A percentile compares a stretch with the other conserved stretches of the same genome.
Evolutionary conservation across 2,113 vertebrate genomes (phyloP).

Genomic region (Sceloporus undulatus): DNA sequence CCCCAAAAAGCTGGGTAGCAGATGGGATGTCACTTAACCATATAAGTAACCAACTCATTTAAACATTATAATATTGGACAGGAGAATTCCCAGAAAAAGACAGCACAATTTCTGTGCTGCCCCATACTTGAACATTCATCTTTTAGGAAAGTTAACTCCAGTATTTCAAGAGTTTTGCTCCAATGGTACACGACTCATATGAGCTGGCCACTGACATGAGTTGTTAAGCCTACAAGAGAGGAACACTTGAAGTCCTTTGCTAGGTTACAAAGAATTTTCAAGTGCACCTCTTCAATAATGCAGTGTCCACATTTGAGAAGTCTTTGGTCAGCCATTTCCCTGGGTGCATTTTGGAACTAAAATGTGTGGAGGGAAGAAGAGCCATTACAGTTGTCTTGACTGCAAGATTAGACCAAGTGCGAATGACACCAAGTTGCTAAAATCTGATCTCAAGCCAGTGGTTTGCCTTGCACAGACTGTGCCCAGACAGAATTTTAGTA

Average conservation of each 20-base stretch:
- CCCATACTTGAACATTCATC: not conserved
- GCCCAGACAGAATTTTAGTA: not conserved
- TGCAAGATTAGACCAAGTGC: not conserved
- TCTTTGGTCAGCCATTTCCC: not conserved
- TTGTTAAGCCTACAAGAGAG: not conserved
- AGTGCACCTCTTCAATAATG: not conserved
- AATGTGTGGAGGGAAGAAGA: not conserved
- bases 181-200: not conserved
- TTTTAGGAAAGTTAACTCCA: not conserved
- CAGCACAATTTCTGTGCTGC: not conserved
- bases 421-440: not conserved
- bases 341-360: not conserved
- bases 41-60: not conserved
- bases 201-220: not conserved
- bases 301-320: not conserved
- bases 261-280: constrained; percentile 10
- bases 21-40: not conserved
- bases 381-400: not conserved
- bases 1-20: no score
- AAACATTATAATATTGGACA: not conserved
- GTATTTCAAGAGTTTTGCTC: not conserved
- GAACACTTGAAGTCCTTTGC: not conserved
- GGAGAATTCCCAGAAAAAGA: not conserved
- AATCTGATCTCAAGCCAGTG: not conserved
- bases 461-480: not conserved